Conservation (phyloP, 2,888 invertebrate species). For the Conomelus anceps region DNA sequence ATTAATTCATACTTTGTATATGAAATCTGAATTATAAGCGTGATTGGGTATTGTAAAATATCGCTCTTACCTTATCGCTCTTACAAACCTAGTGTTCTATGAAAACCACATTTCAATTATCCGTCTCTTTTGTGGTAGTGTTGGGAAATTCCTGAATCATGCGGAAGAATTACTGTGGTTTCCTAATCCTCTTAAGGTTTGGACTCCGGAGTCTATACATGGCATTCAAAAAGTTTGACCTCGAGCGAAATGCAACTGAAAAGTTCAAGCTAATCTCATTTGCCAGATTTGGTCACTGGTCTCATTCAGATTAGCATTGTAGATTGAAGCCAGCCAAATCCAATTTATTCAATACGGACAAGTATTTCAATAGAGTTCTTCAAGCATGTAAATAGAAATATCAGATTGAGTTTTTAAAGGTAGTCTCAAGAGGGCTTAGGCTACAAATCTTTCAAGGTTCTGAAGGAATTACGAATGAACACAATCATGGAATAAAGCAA, state of each 20-base stretch:
- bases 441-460: too few species aligned
- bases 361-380: neutral
- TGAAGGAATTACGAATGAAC: neutral
- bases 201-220: neutral
- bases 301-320: neutral
- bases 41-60: too few species aligned
- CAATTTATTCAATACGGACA: neutral
- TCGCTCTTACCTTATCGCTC: too few species aligned
- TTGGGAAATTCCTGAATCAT: neutral
- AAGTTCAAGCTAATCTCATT: neutral
- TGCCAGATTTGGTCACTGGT: neutral
- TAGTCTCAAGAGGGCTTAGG: neutral
- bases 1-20: too few species aligned
- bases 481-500: neutral
- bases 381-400: neutral
- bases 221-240: neutral
- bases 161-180: neutral
- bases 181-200: neutral
- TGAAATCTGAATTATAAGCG: too few species aligned
- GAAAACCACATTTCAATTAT: neutral
- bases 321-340: neutral
- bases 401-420: neutral
- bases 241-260: neutral
- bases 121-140: neutral
- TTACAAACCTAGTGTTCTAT: neutral